phyloP scores from a whole-genome alignment of 2,113 vertebrate genomes.

The Arvicanthis niloticus region DNA sequence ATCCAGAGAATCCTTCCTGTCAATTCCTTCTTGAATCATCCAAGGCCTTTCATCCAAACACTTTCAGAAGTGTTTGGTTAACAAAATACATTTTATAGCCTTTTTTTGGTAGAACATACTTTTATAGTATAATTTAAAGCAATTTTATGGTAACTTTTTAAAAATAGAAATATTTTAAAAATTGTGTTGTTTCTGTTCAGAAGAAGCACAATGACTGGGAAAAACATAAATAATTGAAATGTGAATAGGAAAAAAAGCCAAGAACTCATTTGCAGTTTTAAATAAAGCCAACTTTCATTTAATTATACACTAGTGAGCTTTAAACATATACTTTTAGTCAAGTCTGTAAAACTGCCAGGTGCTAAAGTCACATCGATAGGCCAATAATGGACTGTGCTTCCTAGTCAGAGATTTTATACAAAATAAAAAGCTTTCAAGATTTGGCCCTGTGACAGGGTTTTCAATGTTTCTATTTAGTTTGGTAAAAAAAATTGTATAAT shows the following conservation, averaged over 20 bases:
- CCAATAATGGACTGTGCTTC: conserved; percentile 67
- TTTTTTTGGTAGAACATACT: conserved; percentile 47
- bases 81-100: not conserved
- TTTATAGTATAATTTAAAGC: conserved; percentile 55
- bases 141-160: conserved; percentile 60
- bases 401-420: conserved; percentile 69
- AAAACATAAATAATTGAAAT: conserved; percentile 77
- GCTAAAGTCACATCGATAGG: conserved; percentile 66
- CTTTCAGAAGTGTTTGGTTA: not conserved
- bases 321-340: conserved; percentile 77
- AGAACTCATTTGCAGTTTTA: conserved; percentile 71
- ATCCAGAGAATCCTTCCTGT: not conserved
- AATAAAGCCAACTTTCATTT: conserved; percentile 73
- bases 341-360: conserved; percentile 74
- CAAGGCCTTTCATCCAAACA: no score
- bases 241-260: conserved; percentile 67
- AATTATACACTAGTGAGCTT: conserved; percentile 73
- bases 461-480: conserved; percentile 15
- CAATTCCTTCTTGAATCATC: not conserved
- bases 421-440: conserved; percentile 74
- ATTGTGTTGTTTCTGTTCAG: conserved; percentile 67
- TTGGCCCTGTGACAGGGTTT: conserved; percentile 58
- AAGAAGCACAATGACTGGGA: conserved; percentile 55
- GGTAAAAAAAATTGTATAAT: conserved; percentile 40
- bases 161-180: conserved; percentile 45